These are phyloP conservation scores for Zaprionus vittiger DNA, from an alignment of 1,140 invertebrate genomes.

Conservation along the genomic window DNA sequence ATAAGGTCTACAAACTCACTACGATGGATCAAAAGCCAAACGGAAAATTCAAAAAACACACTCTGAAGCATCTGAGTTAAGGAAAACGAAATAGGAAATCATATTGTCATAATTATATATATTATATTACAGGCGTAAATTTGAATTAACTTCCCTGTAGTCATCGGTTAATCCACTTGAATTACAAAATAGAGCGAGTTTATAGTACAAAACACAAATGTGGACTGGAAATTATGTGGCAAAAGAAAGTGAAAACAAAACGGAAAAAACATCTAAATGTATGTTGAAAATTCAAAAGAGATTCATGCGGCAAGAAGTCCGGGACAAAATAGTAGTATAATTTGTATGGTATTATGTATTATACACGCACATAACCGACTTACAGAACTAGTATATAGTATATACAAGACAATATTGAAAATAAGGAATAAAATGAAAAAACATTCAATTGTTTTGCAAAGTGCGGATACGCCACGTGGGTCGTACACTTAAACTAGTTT, in stretches of 20 bases:
- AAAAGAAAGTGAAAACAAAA: conserved; percentile 20
- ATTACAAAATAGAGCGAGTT: conserved; percentile 66
- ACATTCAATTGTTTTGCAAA: conserved; percentile 41
- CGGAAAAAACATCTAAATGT: conserved; percentile 17
- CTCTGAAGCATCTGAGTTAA: conserved; percentile 30
- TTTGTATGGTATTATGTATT: conserved; percentile 17
- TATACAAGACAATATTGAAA: conserved; percentile 37
- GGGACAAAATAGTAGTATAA: conserved; percentile 23
- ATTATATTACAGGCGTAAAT: conserved; percentile 56
- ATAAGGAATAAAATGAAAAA: conserved; percentile 37
- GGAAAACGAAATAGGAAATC: conserved; percentile 6
- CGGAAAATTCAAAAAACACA: conserved; percentile 23
- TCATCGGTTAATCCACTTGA: conserved; percentile 75
- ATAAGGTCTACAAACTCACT: conserved; percentile 7
- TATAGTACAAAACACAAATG: conserved; percentile 46
- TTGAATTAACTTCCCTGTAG: conserved; percentile 80
- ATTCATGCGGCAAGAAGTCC: conserved; percentile 38
- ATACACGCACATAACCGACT: conserved; percentile 30
- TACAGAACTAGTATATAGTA: conserved; percentile 41
- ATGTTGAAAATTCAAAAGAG: conserved; percentile 16
- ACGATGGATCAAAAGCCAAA: conserved; percentile 51
- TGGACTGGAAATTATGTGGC: conserved; percentile 34
- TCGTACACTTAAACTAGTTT: conserved; percentile 21
- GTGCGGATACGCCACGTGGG: conserved; percentile 42
- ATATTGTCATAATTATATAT: background rate